These are phyloP conservation scores for Malacoraja senta DNA, from an alignment of 2,797 vertebrate species.

Conservation along the genomic window DNA sequence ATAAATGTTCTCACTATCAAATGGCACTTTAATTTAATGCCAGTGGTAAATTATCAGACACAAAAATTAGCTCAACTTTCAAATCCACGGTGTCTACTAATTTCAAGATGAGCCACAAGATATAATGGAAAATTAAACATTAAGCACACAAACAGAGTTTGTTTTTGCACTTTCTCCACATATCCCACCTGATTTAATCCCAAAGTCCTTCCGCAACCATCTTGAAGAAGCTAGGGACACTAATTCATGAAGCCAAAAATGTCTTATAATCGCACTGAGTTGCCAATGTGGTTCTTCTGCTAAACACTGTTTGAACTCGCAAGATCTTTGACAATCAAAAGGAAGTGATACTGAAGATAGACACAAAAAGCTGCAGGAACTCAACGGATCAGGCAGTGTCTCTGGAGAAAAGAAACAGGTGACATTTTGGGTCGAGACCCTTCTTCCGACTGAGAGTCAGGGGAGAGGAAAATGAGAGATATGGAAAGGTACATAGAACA, in stretches of 20 bases:
- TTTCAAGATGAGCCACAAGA: neutral
- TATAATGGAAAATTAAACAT: neutral
- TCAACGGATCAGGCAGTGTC: too few relatives aligned
- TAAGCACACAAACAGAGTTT: neutral
- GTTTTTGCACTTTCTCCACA: neutral
- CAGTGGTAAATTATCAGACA: neutral
- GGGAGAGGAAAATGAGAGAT: too few relatives aligned
- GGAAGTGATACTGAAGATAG: neutral
- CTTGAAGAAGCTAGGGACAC: neutral
- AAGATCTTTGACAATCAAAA: neutral
- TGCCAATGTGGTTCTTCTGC: neutral
- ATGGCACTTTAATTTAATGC: neutral
- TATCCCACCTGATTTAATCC: neutral
- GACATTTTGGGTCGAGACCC: too few relatives aligned
- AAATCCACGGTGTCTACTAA: neutral
- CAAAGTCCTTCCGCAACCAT: neutral
- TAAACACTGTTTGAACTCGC: neutral
- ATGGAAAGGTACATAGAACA: too few relatives aligned
- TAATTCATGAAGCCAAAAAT: neutral
- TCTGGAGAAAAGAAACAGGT: too few relatives aligned
- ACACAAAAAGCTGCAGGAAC: too few relatives aligned
- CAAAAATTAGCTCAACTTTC: neutral
- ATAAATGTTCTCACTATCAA: neutral
- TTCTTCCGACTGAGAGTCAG: too few relatives aligned
- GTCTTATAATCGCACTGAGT: neutral